These are phyloP conservation scores for Mus pahari DNA, from an alignment of 2,113 vertebrate genomes.

Conservation along the genomic window DNA sequence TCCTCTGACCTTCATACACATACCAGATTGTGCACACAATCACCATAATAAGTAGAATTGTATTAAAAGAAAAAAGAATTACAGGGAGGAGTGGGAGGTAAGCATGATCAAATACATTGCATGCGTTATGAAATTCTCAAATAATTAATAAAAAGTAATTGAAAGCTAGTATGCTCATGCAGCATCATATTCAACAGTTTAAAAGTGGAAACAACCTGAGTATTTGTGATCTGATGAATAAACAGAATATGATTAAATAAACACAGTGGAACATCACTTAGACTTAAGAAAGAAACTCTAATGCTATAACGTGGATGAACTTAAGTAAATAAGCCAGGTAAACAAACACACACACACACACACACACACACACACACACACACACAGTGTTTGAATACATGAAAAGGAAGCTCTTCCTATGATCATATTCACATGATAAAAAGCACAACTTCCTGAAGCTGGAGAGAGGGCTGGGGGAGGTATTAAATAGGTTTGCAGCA, in stretches of 20 bases:
- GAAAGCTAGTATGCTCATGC: neutral
- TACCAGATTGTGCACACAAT: no score
- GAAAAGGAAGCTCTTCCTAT: neutral
- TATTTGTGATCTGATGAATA: neutral
- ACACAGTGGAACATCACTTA: neutral
- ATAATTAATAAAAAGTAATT: neutral
- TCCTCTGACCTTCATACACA: neutral
- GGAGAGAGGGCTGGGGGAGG: neutral
- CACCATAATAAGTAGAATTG: neutral
- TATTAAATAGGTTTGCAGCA: neutral
- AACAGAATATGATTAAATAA: neutral
- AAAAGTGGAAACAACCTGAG: neutral
- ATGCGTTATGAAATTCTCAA: neutral
- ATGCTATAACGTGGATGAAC: neutral
- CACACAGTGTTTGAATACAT: neutral
- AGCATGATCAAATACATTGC: neutral
- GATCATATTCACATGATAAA: neutral
- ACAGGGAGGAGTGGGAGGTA: neutral
- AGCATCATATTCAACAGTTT: neutral
- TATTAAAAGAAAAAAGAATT: neutral
- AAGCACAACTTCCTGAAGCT: neutral
- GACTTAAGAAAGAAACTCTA: neutral
- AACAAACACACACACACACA: no score
- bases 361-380: no score
- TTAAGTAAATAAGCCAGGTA: neutral